Conservation (phyloP, 2,797 vertebrate species). For the Tokudaia tokunoshimensis region DNA sequence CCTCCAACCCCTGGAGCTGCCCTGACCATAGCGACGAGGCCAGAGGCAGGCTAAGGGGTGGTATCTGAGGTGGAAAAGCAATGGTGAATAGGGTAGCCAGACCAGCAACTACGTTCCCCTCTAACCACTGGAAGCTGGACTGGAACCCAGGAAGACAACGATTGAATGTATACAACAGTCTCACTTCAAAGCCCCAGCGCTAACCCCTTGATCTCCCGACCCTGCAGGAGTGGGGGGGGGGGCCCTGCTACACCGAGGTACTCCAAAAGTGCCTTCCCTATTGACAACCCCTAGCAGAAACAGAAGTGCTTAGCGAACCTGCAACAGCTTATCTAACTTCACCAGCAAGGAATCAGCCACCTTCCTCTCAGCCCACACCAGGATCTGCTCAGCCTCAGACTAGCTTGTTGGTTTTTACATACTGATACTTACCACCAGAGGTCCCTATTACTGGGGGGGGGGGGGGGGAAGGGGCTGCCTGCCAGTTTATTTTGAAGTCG, state of each 20-base stretch:
- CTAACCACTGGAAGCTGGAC: not conserved
- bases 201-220: not conserved
- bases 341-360: too few relatives aligned
- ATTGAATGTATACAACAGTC: not conserved
- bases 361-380: not conserved
- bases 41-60: not conserved
- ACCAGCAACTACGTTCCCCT: not conserved
- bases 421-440: not conserved
- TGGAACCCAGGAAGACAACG: not conserved
- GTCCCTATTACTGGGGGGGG: not conserved
- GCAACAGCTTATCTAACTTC: not conserved
- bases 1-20: not conserved
- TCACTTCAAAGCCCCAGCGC: not conserved
- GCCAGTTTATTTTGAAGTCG: not conserved
- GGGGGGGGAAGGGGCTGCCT: fast-evolving
- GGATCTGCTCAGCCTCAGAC: too few relatives aligned
- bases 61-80: not conserved
- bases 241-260: not conserved
- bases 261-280: not conserved
- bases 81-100: not conserved
- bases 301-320: too few relatives aligned
- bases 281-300: not conserved
- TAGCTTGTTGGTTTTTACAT: not conserved
- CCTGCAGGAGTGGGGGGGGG: not conserved
- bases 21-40: too few relatives aligned